Conservation (phyloP, 2,888 invertebrate genomes). For the Polydrusus pterygomalis region DNA sequence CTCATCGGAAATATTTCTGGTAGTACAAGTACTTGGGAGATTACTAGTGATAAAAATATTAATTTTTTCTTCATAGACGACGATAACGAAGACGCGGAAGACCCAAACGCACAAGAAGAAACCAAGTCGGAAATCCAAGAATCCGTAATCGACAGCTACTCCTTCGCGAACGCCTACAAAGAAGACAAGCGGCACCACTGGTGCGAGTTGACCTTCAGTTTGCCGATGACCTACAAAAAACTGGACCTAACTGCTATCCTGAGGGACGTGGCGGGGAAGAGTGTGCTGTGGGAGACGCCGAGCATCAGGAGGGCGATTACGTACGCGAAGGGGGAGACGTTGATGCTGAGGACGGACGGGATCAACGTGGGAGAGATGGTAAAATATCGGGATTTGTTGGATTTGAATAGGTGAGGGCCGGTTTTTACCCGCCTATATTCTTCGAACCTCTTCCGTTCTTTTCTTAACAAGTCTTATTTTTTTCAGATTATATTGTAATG, state of each 20-base stretch:
- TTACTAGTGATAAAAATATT: too few relatives aligned
- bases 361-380: slow-evolving; percentile 95
- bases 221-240: slow-evolving; percentile 77
- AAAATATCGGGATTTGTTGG: slow-evolving; percentile 84
- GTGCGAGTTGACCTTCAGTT: slow-evolving; percentile 86
- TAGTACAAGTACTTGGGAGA: too few relatives aligned
- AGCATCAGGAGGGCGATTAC: slow-evolving; percentile 91
- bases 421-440: too few relatives aligned
- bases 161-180: slow-evolving; percentile 75
- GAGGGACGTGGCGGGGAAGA: slow-evolving; percentile 80
- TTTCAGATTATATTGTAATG: slow-evolving; percentile 87
- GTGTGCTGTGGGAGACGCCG: slow-evolving; percentile 86
- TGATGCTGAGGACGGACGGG: slow-evolving; percentile 94
- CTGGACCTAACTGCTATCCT: slow-evolving; percentile 86
- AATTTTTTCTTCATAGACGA: slow-evolving; percentile 22
- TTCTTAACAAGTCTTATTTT: too few relatives aligned
- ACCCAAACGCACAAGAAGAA: neutral
- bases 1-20: too few relatives aligned
- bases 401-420: slow-evolving; percentile 77
- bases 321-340: slow-evolving; percentile 77
- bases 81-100: slow-evolving; percentile 3
- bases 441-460: too few relatives aligned
- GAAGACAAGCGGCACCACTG: slow-evolving; percentile 87
- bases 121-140: slow-evolving; percentile 68
- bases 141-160: slow-evolving; percentile 64